Percentiles rank a stretch among this genome's conserved stretches.
These are phyloP conservation scores for Halocynthia aurantium DNA, from an alignment of 23 tunicate genomes.

Conservation along the genomic window DNA sequence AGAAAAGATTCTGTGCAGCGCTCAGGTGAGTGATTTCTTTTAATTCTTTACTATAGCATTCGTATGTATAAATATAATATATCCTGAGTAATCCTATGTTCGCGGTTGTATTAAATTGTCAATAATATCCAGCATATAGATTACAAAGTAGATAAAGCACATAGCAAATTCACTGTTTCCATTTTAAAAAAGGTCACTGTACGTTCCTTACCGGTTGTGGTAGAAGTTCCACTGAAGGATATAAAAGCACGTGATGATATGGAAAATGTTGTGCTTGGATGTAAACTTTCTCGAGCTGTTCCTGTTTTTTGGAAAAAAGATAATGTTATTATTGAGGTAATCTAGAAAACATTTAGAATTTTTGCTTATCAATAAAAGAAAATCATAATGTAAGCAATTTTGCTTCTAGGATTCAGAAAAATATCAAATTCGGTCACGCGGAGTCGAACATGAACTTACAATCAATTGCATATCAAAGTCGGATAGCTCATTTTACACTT, in stretches of 20 bases:
- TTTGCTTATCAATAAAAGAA: neutral
- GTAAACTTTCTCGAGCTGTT: conserved; percentile 17
- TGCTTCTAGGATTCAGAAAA: conserved; percentile 2
- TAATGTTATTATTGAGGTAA: conserved; percentile 13
- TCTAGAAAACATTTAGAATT: neutral
- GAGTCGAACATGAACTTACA: neutral
- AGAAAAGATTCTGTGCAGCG: conserved; percentile 22
- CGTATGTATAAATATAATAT: too few relatives aligned
- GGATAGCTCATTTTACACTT: neutral
- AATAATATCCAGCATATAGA: neutral
- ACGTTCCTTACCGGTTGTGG: conserved; percentile 2
- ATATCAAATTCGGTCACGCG: neutral
- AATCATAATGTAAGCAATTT: too few relatives aligned
- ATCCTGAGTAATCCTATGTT: too few relatives aligned
- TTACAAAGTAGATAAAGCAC: neutral
- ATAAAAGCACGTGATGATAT: conserved; percentile 17
- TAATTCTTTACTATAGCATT: too few relatives aligned
- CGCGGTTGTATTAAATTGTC: too few relatives aligned
- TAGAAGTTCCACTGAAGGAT: conserved; percentile 17
- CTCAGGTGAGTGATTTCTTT: conserved; percentile 17
- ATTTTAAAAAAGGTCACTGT: conserved; percentile 23
- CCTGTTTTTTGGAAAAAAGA: conserved; percentile 29
- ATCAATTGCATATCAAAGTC: neutral
- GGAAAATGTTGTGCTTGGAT: conserved; percentile 17
- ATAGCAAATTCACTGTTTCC: neutral